Evolutionary conservation across 2,888 invertebrate species (phyloP).

Genomic region (Nemotelus nigrinus): DNA sequence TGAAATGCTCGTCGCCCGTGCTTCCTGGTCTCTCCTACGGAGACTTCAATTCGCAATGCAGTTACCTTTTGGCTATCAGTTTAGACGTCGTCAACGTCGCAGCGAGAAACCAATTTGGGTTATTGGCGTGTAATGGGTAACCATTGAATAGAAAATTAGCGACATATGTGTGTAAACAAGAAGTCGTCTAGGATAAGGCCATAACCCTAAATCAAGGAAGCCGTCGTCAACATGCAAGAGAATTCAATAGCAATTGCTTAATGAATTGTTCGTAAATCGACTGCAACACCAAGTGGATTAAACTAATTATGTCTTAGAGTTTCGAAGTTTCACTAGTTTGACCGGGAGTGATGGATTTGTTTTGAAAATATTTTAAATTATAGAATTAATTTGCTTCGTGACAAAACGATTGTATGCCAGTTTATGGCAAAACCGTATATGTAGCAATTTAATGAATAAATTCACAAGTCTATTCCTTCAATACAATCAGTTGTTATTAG

Average conservation of each 20-base stretch:
- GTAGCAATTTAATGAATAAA: too few relatives aligned
- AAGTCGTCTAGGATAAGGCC: slow-evolving; percentile 35
- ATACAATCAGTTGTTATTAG: too few relatives aligned
- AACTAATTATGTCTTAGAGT: not conserved
- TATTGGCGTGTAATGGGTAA: slow-evolving; percentile 51
- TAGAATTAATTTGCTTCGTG: too few relatives aligned
- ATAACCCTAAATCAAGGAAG: slow-evolving; percentile 28
- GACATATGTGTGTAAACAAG: slow-evolving; percentile 51
- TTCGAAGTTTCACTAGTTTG: slow-evolving; percentile 3
- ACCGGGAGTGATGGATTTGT: slow-evolving; percentile 10
- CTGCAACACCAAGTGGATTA: slow-evolving; percentile 26
- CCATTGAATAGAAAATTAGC: slow-evolving; percentile 49
- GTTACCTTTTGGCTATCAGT: not conserved
- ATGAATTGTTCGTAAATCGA: slow-evolving; percentile 35
- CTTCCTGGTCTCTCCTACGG: too few relatives aligned
- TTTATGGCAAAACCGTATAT: too few relatives aligned
- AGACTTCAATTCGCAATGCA: too few relatives aligned
- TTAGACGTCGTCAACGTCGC: not conserved
- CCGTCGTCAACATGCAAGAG: slow-evolving; percentile 20
- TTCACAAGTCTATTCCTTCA: too few relatives aligned
- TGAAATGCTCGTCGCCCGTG: too few relatives aligned
- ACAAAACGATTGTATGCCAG: too few relatives aligned
- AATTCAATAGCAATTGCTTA: slow-evolving; percentile 17
- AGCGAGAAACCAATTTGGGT: slow-evolving; percentile 57
- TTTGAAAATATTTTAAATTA: too few relatives aligned